Percentiles rank a stretch among this genome's conserved stretches.
phyloP scores from a whole-genome alignment of 2,113 vertebrate genomes.

The Ctenomys sociabilis region DNA sequence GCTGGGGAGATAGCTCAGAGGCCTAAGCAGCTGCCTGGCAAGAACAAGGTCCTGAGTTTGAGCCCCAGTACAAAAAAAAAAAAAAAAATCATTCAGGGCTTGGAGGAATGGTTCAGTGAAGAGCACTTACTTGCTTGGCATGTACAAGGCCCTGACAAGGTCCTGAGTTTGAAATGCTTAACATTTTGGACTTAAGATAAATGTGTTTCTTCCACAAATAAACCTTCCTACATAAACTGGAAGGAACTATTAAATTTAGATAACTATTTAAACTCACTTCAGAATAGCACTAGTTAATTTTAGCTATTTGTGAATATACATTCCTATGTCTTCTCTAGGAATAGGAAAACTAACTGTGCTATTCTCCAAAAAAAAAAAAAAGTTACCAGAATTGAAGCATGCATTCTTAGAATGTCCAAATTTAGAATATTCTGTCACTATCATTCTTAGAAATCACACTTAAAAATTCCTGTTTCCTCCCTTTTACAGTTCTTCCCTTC shows the following conservation, averaged over 20 bases:
- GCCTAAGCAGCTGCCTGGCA: too few species aligned
- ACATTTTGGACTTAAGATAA: not conserved
- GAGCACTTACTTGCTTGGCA: too few species aligned
- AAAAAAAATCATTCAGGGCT: not conserved
- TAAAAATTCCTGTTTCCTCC: constrained; percentile 22
- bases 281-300: constrained; percentile 59
- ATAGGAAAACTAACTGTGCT: constrained; percentile 70
- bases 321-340: constrained; percentile 71
- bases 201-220: constrained; percentile 42
- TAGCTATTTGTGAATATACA: constrained; percentile 69
- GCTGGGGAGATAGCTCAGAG: too few species aligned
- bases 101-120: not conserved
- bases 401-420: constrained; percentile 68
- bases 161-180: not conserved
- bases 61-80: too few species aligned
- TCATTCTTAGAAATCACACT: constrained; percentile 70
- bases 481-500: not conserved
- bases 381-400: constrained; percentile 61
- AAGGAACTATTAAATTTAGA: constrained; percentile 63
- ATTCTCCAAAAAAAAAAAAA: constrained; percentile 56
- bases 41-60: too few species aligned
- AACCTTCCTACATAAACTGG: constrained; percentile 31
- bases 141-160: not conserved
- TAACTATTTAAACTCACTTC: constrained; percentile 56
- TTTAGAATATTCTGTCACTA: constrained; percentile 54